Evolutionary conservation across 2,797 vertebrate species (phyloP).

Genomic region (Epinephelus malabaricus): DNA sequence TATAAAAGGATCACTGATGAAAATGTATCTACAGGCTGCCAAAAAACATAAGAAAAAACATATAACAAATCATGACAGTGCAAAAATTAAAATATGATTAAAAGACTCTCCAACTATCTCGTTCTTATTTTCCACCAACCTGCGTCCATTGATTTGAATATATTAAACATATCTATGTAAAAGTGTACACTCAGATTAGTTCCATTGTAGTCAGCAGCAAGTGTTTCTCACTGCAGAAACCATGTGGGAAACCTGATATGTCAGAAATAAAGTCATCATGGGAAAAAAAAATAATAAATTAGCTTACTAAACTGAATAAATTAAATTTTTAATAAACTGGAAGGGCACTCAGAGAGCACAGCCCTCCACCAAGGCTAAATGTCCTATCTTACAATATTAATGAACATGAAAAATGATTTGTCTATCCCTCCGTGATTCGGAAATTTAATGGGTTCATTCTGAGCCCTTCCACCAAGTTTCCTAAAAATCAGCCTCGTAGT

Average conservation of each 20-base stretch:
- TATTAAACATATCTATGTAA: constrained; percentile 44
- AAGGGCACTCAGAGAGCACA: too few species aligned
- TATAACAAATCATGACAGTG: constrained; percentile 40
- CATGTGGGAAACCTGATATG: constrained; percentile 22
- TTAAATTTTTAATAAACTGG: neutral
- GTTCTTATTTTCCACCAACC: constrained; percentile 15
- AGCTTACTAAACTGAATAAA: neutral
- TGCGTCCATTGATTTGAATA: constrained; percentile 39
- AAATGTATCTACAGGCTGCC: constrained; percentile 21
- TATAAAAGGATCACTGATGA: constrained; percentile 33
- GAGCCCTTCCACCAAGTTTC: too few species aligned
- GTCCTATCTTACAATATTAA: too few species aligned
- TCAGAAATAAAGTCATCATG: neutral
- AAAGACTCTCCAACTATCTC: constrained; percentile 19
- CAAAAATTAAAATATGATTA: constrained; percentile 41
- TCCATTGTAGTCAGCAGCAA: constrained; percentile 62
- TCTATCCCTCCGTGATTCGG: too few species aligned
- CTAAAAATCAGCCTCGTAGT: too few species aligned
- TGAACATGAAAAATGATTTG: too few species aligned
- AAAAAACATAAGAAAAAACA: constrained; percentile 21
- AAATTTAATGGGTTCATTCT: too few species aligned
- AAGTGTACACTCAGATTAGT: constrained; percentile 40
- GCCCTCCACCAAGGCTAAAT: too few species aligned
- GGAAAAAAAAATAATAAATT: neutral
- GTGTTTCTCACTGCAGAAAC: constrained; percentile 23